Percentiles rank a stretch among this genome's conserved stretches.
These are phyloP conservation scores for Ophioninae sp. DNA, from an alignment of 2,888 invertebrate species.

Conservation along the genomic window DNA sequence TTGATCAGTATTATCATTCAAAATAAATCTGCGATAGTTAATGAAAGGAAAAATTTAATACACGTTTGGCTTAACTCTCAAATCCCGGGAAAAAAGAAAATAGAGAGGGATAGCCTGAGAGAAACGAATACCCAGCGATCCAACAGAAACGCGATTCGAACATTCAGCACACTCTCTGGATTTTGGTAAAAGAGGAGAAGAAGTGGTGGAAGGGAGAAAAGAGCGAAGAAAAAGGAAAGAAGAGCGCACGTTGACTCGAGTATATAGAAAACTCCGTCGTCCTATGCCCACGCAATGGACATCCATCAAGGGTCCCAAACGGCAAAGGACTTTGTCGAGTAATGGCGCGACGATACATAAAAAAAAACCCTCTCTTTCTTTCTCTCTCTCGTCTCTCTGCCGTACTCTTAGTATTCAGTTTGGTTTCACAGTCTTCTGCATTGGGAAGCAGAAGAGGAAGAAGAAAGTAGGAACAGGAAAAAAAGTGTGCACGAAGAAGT, in stretches of 20 bases:
- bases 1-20: too few relatives aligned
- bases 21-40: too few relatives aligned
- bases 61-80: too few relatives aligned
- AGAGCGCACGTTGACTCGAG: constrained; percentile 68
- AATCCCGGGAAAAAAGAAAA: neutral
- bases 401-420: neutral
- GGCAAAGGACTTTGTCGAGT: constrained; percentile 77
- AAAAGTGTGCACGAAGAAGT: constrained; percentile 27
- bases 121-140: constrained; percentile 24
- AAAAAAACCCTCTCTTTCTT: constrained; percentile 67
- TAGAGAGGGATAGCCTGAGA: neutral
- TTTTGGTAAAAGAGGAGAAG: constrained; percentile 29
- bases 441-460: constrained; percentile 17
- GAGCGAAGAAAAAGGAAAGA: constrained; percentile 12
- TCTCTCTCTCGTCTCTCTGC: constrained; percentile 13
- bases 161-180: constrained; percentile 18
- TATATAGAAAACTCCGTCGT: constrained; percentile 61
- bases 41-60: too few relatives aligned
- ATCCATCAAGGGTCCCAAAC: constrained; percentile 77
- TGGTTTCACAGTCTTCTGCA: constrained; percentile 17
- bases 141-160: constrained; percentile 16
- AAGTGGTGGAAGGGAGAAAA: constrained; percentile 1
- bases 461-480: constrained; percentile 30
- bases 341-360: constrained; percentile 76
- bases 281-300: constrained; percentile 76